Evolutionary conservation across 2,888 invertebrate species (phyloP).

Genomic region (Nasonovia ribisnigri): DNA sequence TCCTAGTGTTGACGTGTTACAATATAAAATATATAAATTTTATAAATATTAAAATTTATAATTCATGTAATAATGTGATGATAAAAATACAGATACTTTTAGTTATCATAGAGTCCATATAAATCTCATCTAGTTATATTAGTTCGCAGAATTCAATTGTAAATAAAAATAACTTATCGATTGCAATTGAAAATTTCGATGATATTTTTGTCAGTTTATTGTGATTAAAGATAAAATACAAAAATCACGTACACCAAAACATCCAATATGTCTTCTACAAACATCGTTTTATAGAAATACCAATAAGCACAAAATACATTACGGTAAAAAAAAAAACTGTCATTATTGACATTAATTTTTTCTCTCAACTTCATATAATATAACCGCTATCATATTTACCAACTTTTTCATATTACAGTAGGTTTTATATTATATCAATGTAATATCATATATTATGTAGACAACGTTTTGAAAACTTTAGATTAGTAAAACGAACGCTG

Average conservation of each 20-base stretch:
- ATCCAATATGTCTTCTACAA: neutral
- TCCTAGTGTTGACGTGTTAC: neutral
- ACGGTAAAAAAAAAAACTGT: slow-evolving; percentile 28
- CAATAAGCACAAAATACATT: slow-evolving; percentile 9
- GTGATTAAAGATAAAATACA: slow-evolving; percentile 13
- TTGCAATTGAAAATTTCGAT: neutral
- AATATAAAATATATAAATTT: neutral
- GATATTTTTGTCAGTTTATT: neutral
- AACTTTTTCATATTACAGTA: neutral
- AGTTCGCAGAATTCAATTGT: neutral
- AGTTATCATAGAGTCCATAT: neutral
- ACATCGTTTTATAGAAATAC: slow-evolving; percentile 27
- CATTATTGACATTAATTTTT: slow-evolving; percentile 17
- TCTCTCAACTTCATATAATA: neutral
- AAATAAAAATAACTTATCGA: slow-evolving; percentile 19
- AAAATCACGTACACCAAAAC: slow-evolving; percentile 15
- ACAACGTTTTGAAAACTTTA: neutral
- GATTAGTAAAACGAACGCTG: neutral
- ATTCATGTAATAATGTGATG: neutral
- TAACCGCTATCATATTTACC: neutral
- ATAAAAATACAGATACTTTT: neutral
- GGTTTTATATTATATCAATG: neutral
- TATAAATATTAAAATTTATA: neutral
- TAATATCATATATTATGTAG: neutral
- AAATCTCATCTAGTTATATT: neutral